A percentile compares a stretch with the other conserved stretches of the same genome.
Evolutionary conservation across 2,113 vertebrate genomes (phyloP).

Genomic region (Caretta caretta): DNA sequence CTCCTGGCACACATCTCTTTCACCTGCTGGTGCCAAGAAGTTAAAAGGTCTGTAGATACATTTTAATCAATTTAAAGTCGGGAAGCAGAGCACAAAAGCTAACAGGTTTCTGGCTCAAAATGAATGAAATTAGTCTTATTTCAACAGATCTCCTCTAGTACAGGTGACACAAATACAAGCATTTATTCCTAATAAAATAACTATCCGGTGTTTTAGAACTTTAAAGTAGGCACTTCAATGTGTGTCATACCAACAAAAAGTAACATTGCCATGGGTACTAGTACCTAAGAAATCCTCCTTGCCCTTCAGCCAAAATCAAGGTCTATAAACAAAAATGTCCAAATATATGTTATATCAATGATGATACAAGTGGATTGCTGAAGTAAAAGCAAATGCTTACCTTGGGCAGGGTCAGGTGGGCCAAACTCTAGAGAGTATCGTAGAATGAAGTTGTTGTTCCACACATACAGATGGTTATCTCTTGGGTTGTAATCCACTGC

Average conservation of each 20-base stretch:
- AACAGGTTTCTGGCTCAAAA: conserved; percentile 33
- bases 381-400: conserved; percentile 79
- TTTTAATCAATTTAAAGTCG: conserved; percentile 66
- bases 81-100: not conserved
- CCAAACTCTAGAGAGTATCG: conserved; percentile 96
- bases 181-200: not conserved
- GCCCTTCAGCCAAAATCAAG: not conserved
- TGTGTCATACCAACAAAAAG: not conserved
- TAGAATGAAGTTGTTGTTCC: conserved; percentile 99
- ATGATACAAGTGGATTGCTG: not conserved
- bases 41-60: conserved; percentile 61
- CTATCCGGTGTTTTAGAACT: not conserved
- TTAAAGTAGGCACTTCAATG: not conserved
- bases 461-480: conserved; percentile 98
- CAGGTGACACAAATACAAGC: not conserved
- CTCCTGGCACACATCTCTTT: conserved; percentile 42
- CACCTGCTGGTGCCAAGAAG: conserved; percentile 60
- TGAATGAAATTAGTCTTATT: not conserved
- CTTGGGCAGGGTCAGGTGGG: conserved; percentile 96
- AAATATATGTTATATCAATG: not conserved
- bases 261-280: not conserved
- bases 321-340: accelerated
- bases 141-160: not conserved
- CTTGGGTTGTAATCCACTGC: conserved; percentile 99
- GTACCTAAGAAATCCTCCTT: accelerated